Evolutionary conservation across 2,797 vertebrate genomes (phyloP).

Genomic region (Macropodus opercularis): DNA sequence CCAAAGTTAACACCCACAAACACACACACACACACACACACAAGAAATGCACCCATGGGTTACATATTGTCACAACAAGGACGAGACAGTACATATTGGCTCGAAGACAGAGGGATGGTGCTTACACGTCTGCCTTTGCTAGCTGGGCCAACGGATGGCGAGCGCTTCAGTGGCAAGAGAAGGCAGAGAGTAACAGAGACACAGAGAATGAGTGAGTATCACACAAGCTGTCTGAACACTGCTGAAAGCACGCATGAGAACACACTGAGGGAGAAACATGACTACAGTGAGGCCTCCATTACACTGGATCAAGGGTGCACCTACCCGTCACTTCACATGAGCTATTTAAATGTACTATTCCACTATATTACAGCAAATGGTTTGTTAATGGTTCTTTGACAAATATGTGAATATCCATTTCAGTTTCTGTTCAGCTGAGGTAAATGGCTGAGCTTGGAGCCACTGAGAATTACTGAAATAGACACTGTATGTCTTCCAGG

Average conservation of each 20-base stretch:
- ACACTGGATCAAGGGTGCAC: neutral
- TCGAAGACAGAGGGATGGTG: slow-evolving; percentile 68
- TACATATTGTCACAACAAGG: slow-evolving; percentile 5
- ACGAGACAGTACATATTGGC: slow-evolving; percentile 20
- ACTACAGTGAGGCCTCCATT: neutral
- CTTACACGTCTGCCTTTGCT: slow-evolving; percentile 99
- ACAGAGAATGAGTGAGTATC: slow-evolving; percentile 58
- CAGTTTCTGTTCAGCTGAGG: too few relatives aligned
- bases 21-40: slow-evolving; percentile 16
- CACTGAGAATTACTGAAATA: too few relatives aligned
- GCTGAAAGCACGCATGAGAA: slow-evolving; percentile 47
- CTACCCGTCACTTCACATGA: neutral
- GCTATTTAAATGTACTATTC: too few relatives aligned
- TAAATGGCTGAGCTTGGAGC: too few relatives aligned
- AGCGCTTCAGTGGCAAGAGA: slow-evolving; percentile 85
- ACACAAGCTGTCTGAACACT: slow-evolving; percentile 44
- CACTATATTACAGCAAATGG: too few relatives aligned
- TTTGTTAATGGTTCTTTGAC: too few relatives aligned
- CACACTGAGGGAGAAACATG: slow-evolving; percentile 23
- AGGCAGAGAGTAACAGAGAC: slow-evolving; percentile 68
- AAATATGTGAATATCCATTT: neutral
- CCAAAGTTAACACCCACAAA: slow-evolving; percentile 5
- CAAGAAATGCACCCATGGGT: slow-evolving; percentile 11
- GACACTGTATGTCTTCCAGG: slow-evolving; percentile 8
- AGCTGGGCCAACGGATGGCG: slow-evolving; percentile 93